These are phyloP conservation scores for Sinohyriopsis cumingii DNA, from an alignment of 2,888 invertebrate species.

Conservation along the genomic window DNA sequence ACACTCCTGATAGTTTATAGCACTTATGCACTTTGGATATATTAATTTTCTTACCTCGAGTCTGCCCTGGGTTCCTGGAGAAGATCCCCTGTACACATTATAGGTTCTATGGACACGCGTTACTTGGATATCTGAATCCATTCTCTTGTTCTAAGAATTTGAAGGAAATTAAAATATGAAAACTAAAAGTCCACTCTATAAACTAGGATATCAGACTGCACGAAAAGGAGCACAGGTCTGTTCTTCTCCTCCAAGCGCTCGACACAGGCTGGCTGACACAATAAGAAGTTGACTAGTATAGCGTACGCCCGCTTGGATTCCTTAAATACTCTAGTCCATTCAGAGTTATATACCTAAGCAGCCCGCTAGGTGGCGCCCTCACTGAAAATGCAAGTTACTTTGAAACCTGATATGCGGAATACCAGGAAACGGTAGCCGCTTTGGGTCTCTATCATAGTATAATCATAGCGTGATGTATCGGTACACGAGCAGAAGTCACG, in stretches of 20 bases:
- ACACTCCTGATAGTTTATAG: too few relatives aligned
- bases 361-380: slow-evolving; percentile 49
- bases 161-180: background rate
- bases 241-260: slow-evolving; percentile 32
- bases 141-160: background rate
- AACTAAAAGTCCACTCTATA: slow-evolving; percentile 2
- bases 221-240: slow-evolving; percentile 39
- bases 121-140: slow-evolving; percentile 17
- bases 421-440: too few relatives aligned
- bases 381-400: slow-evolving; percentile 38
- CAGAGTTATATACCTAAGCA: slow-evolving; percentile 51
- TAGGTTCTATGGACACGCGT: slow-evolving; percentile 56
- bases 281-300: slow-evolving; percentile 50
- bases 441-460: too few relatives aligned
- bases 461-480: too few relatives aligned
- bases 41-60: slow-evolving; percentile 64
- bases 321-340: slow-evolving; percentile 61
- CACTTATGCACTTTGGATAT: too few relatives aligned
- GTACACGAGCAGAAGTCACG: too few relatives aligned
- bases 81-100: slow-evolving; percentile 71
- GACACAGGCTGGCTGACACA: slow-evolving; percentile 33
- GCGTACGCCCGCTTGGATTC: slow-evolving; percentile 54
- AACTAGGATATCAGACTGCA: background rate
- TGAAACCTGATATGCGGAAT: slow-evolving; percentile 32
- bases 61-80: slow-evolving; percentile 69